A percentile compares a stretch with the other conserved stretches of the same genome.
Evolutionary conservation across 1,140 invertebrate species (phyloP).

Genomic region (Palaemon carinicauda): DNA sequence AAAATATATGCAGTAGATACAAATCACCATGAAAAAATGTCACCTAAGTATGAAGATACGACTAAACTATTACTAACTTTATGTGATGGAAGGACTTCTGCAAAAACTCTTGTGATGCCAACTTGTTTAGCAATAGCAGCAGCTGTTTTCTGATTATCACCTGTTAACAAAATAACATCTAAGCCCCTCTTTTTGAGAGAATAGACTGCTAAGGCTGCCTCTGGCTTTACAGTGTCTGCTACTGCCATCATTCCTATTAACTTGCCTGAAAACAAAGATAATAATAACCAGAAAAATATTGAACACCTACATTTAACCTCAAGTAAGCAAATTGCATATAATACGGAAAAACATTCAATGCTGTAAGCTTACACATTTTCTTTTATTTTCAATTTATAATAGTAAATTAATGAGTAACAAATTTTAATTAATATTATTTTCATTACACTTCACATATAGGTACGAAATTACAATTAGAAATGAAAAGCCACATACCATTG

Average conservation of each 20-base stretch:
- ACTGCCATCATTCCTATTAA: conserved; percentile 86
- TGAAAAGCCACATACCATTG: conserved; percentile 70
- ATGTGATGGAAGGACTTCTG: conserved; percentile 97
- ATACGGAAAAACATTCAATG: no score
- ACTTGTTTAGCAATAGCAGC: conserved; percentile 93
- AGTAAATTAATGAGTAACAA: no score
- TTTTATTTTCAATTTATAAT: no score
- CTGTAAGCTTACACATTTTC: no score
- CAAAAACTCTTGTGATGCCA: conserved; percentile 93
- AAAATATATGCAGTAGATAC: no score
- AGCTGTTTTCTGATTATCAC: conserved; percentile 97
- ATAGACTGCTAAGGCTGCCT: conserved; percentile 92
- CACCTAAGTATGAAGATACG: no score
- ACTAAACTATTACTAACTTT: conserved; percentile 74
- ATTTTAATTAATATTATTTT: no score
- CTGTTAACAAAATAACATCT: conserved; percentile 93
- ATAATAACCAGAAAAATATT: neutral
- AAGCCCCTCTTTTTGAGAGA: conserved; percentile 92
- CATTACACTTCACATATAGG: no score
- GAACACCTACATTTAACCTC: no score
- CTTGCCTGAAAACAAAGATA: conserved; percentile 68
- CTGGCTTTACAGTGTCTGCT: conserved; percentile 93
- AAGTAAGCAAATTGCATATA: no score
- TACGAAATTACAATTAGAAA: neutral
- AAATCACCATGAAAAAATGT: no score